Percentiles rank a stretch among this genome's conserved stretches.
Evolutionary conservation across 1,140 invertebrate species (phyloP).

Genomic region (Leguminivora glycinivorella): DNA sequence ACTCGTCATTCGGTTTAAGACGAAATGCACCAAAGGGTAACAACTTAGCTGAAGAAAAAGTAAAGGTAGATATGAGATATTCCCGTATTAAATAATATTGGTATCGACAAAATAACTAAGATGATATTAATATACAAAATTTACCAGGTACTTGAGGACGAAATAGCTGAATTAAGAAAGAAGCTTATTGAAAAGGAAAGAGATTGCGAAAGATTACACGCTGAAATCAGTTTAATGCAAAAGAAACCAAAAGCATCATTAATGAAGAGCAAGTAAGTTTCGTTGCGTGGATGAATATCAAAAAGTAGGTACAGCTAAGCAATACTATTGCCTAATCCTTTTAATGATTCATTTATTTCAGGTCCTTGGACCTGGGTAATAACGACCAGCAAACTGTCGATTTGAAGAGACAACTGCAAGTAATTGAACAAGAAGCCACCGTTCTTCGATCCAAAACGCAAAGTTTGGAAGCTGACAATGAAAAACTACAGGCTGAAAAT

Average conservation of each 20-base stretch:
- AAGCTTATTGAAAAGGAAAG: slow-evolving; percentile 91
- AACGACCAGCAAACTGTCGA: slow-evolving; percentile 82
- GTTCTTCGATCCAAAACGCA: slow-evolving; percentile 83
- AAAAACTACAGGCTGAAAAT: slow-evolving; percentile 86
- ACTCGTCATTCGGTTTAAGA: slow-evolving; percentile 56
- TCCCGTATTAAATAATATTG: neutral
- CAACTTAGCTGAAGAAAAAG: slow-evolving; percentile 83
- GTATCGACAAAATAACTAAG: neutral
- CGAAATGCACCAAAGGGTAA: slow-evolving; percentile 60
- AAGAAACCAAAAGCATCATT: slow-evolving; percentile 81
- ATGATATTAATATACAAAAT: slow-evolving; percentile 16
- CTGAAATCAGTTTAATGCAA: slow-evolving; percentile 83
- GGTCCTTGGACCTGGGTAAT: slow-evolving; percentile 81
- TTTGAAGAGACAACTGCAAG: slow-evolving; percentile 85
- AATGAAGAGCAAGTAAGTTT: slow-evolving; percentile 81
- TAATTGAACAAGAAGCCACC: slow-evolving; percentile 86
- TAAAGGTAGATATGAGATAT: slow-evolving; percentile 75
- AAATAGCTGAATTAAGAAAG: slow-evolving; percentile 85
- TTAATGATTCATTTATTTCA: slow-evolving; percentile 44
- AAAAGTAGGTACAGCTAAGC: neutral
- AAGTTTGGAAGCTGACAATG: slow-evolving; percentile 86
- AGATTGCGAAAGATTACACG: slow-evolving; percentile 87
- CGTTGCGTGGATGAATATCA: neutral
- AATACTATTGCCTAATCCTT: neutral
- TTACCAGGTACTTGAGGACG: slow-evolving; percentile 80